phyloP scores from a whole-genome alignment of 2,888 invertebrate genomes.

The Sesamia inferens region DNA sequence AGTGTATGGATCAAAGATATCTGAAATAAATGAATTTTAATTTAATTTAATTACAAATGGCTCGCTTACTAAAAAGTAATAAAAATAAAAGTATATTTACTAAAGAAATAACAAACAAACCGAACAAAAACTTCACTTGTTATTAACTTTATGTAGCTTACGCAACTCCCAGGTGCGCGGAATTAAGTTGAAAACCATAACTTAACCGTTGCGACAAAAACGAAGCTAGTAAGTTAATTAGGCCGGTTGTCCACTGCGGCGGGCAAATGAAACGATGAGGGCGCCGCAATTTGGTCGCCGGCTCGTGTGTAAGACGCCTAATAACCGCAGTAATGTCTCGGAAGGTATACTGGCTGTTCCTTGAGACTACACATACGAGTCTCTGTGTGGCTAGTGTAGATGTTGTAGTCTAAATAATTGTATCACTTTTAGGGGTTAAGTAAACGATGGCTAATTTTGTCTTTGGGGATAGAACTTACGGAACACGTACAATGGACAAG shows the following conservation, averaged over 20 bases:
- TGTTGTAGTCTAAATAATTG: not conserved
- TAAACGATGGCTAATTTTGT: not conserved
- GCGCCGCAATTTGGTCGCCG: slow-evolving; percentile 30
- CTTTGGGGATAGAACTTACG: not conserved
- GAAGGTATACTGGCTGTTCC: slow-evolving; percentile 39
- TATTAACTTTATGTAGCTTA: slow-evolving; percentile 28
- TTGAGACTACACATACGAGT: not conserved
- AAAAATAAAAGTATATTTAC: not conserved
- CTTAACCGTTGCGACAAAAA: slow-evolving; percentile 14
- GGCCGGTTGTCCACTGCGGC: slow-evolving; percentile 46
- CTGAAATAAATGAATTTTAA: no score
- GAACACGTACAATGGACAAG: not conserved
- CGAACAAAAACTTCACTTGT: not conserved
- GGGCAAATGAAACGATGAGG: slow-evolving; percentile 51
- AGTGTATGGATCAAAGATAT: no score
- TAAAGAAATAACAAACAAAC: slow-evolving; percentile 1
- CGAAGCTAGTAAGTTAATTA: slow-evolving; percentile 57
- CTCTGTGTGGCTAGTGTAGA: not conserved
- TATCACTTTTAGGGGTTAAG: not conserved
- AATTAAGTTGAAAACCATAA: slow-evolving; percentile 45
- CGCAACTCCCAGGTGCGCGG: slow-evolving; percentile 37
- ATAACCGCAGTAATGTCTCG: slow-evolving; percentile 39
- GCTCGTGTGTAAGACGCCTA: slow-evolving; percentile 36
- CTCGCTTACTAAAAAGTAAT: not conserved
- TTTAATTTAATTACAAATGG: no score